phyloP scores from a whole-genome alignment of 2,113 vertebrate genomes.

The Cyphomyrus plagiostoma region DNA sequence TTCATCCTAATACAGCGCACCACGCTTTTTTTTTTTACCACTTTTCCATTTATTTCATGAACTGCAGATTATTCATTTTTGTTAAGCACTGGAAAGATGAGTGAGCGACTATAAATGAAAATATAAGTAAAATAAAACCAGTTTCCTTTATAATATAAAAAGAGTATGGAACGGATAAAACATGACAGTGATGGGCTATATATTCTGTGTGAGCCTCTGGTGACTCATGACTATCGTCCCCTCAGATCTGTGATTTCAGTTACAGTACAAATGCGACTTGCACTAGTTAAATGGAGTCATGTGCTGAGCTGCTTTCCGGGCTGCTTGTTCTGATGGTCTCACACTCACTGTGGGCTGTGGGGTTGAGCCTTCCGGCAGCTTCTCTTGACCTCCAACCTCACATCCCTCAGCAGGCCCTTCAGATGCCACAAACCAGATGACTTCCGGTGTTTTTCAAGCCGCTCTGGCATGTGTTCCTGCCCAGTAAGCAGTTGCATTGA shows the following conservation, averaged over 20 bases:
- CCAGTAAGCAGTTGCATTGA: not conserved
- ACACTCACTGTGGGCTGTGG: constrained; percentile 12
- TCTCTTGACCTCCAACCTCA: constrained; percentile 35
- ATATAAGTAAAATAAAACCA: too few species aligned
- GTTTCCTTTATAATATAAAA: too few species aligned
- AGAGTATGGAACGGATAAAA: not conserved
- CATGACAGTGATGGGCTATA: not conserved
- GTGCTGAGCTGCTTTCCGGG: not conserved
- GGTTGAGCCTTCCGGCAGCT: constrained; percentile 10
- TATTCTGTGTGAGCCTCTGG: not conserved
- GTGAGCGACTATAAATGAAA: too few species aligned
- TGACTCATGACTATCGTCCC: not conserved
- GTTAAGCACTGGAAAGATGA: too few species aligned
- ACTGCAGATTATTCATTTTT: too few species aligned
- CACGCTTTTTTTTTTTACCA: too few species aligned
- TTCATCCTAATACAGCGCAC: too few species aligned
- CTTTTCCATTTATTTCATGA: too few species aligned
- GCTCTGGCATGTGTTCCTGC: constrained; percentile 42
- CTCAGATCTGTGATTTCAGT: not conserved
- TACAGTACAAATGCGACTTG: not conserved
- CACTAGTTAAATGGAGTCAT: not conserved
- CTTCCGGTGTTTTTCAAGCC: constrained; percentile 47
- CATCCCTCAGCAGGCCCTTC: constrained; percentile 51
- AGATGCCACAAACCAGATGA: constrained; percentile 37
- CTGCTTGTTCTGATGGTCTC: not conserved